Evolutionary conservation across 1,140 invertebrate genomes (phyloP).

Genomic region (Leptopilina boulardi): DNA sequence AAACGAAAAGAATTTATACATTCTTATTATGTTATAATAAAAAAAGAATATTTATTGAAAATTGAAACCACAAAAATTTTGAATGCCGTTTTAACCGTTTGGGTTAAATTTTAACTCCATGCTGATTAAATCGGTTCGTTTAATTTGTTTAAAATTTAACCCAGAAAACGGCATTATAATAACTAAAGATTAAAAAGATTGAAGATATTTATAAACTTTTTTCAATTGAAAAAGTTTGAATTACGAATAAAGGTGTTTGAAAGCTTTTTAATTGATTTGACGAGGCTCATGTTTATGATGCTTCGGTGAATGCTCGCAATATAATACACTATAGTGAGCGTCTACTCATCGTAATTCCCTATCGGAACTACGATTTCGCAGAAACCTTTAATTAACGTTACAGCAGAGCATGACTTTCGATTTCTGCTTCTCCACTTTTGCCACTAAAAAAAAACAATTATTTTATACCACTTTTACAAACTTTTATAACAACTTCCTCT

Average conservation of each 20-base stretch:
- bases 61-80: too few relatives aligned
- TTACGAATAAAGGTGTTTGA: not conserved
- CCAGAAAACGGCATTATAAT: too few relatives aligned
- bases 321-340: not conserved
- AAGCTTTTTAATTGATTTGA: constrained; percentile 19
- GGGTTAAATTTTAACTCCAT: too few relatives aligned
- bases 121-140: too few relatives aligned
- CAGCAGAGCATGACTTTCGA: constrained; percentile 50
- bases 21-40: too few relatives aligned
- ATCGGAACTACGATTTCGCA: constrained; percentile 39
- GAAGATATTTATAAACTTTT: too few relatives aligned
- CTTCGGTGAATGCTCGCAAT: not conserved
- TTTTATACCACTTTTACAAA: not conserved
- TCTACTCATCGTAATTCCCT: constrained; percentile 23
- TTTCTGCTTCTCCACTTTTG: constrained; percentile 32
- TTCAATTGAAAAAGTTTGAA: too few relatives aligned
- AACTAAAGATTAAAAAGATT: too few relatives aligned
- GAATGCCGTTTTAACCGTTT: too few relatives aligned
- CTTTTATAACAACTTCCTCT: not conserved
- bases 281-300: constrained; percentile 3
- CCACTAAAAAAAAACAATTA: not conserved
- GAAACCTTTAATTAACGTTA: constrained; percentile 54
- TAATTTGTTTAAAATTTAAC: too few relatives aligned
- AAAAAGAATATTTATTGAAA: too few relatives aligned
- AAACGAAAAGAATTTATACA: too few relatives aligned